These are phyloP conservation scores for Rambutsinella grinnellia DNA, from an alignment of 2,888 invertebrate species.

Conservation along the genomic window DNA sequence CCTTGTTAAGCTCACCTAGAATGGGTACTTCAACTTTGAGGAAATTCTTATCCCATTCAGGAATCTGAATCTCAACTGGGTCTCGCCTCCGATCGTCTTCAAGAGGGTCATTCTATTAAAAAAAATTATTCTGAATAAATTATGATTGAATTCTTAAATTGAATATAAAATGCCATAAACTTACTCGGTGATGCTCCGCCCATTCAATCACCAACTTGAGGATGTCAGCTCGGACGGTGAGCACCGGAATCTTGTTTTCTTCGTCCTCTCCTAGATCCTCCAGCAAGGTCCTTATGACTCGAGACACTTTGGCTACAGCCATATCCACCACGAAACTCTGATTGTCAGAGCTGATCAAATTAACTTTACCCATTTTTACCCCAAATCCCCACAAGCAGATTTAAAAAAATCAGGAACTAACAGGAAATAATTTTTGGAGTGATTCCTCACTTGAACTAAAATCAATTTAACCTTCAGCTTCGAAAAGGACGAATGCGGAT, in stretches of 20 bases:
- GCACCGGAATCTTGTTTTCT: constrained; percentile 89
- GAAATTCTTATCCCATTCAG: constrained; percentile 99
- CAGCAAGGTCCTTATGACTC: constrained; percentile 62
- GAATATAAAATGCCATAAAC: neutral
- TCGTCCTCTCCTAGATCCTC: constrained; percentile 59
- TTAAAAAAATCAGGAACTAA: too few species aligned
- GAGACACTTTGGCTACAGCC: constrained; percentile 60
- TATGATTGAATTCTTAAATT: constrained; percentile 91
- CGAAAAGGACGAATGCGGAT: too few species aligned
- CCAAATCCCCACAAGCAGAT: too few species aligned
- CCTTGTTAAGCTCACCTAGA: too few species aligned
- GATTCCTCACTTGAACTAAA: too few species aligned
- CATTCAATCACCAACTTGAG: constrained; percentile 80
- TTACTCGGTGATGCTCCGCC: constrained; percentile 92
- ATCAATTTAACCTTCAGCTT: too few species aligned
- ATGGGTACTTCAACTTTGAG: constrained; percentile 98
- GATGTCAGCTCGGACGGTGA: constrained; percentile 94
- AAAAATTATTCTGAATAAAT: neutral
- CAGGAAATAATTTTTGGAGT: too few species aligned
- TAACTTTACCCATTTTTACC: constrained; percentile 51
- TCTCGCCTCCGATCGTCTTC: constrained; percentile 63
- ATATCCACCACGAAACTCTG: constrained; percentile 53
- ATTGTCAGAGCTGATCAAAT: constrained; percentile 57
- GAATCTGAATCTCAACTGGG: constrained; percentile 95
- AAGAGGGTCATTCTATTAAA: constrained; percentile 59